Evolutionary conservation across 2,797 vertebrate genomes (phyloP), one percentile per base, ranked within the genome.

Genomic region (Graptemys geographica): DNA sequence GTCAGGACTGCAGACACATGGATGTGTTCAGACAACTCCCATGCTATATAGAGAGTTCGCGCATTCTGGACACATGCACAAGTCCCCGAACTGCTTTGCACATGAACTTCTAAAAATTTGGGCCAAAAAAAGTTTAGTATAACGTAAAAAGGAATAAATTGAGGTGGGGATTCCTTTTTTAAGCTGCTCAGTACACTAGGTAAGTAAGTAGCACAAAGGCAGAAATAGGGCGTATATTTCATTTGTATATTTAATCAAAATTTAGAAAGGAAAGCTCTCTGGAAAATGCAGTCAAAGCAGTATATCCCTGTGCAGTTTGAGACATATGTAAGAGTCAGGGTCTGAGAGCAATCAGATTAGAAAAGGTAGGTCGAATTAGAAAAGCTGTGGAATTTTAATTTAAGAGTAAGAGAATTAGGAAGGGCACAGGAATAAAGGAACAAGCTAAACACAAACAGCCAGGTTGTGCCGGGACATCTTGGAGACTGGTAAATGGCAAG

Each of bases 201-300:
- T 51, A 33, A 55, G 52, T 62, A 28, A 19, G 16, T 16, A 1
- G 44, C 62, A 72, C 47, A n/a, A 37, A 0, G 2, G 44, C 21
- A 5, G 23, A n/a, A 1, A 13, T 7, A 52, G 51, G 28, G 59
- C 37, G 33, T 6, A 1, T 25, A 44, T 56, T 28, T 8, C 33
- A 69, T 81, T 65, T 65, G 52, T 41, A 55, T 87, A 79, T 93
- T 83, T 78, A 41, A 87, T 72, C 78, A 41, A 72, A 37, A 79
- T 81, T 27, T 33, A 93, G 49, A 84, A 69, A 13, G 76, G 52
- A 89, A 84, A 69, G 28, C n/a, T 44, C 69, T 91, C 95, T 93
- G 65, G 80, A 57, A 57, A 90, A 95, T 92, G 92, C 86, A 93
- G 92, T 96, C 84, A 95, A 86, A 89, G 76, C 65, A 57, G 74